Evolutionary conservation across 2,113 vertebrate genomes (phyloP), one percentile per base, ranked within the genome.

Genomic region (Anguilla japonica): DNA sequence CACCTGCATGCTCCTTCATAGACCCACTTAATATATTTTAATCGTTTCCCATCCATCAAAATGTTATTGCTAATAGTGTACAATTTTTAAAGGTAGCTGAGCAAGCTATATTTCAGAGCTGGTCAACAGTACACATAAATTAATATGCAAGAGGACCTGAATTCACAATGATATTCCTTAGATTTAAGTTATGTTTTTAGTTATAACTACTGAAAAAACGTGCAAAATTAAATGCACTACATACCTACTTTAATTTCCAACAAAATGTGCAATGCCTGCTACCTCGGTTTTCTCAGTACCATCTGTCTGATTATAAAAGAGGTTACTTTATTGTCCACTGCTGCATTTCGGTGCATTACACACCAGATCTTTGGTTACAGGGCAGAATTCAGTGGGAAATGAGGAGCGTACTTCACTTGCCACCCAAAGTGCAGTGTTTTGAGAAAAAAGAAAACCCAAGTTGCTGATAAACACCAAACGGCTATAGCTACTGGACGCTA

Each of bases 351-450:
- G 91, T 93, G 91, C 93, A 91, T 91, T 89, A 89, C 89, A 90
- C 89, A 93, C 93, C 90, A 92, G 90, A 92, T 94, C 92, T 95
- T 94, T 94, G 93, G 93, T 94, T 75, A 75, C 34, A 75, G 26
- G 34, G 34, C 0, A 34, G 9, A 75, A 14, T 34, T 67, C 22
- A 67, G 7, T 67, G 4, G 22, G 60, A 67, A 13, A 8, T 13
- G n/a, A n/a, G 5, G n/a, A 75, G 2, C 8, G 5, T 75, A n/a
- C 71, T 29, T 75, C 26, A 67, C 5, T 2, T 26, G 60, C 20
- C 60, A 67, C 0, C 2, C 1, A 67, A 67, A 22, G 20, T 67
- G 60, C 60, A 67, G 60, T 1, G 22, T 26, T 15, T 60, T 67
- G 60, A 67, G 60, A 5, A 67, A 8, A 8, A 67, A 60, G 18